Conservation (phyloP, 2,113 vertebrate species). For the Eretmodus cyanostictus region DNA sequence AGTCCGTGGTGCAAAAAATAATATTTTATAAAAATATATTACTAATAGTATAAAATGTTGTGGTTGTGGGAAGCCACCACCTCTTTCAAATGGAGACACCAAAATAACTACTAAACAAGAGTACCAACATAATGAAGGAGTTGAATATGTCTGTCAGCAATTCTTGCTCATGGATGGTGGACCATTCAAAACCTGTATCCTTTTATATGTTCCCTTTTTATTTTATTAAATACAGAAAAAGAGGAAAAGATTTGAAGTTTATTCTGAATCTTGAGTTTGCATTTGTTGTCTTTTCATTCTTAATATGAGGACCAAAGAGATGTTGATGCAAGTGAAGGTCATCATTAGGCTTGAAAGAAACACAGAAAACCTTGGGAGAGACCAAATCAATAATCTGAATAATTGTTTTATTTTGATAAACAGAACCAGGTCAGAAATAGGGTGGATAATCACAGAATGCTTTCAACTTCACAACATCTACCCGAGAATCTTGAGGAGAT, state of each 20-base stretch:
- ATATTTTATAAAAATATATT: neutral
- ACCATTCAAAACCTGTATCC: fast-evolving
- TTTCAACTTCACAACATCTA: neutral
- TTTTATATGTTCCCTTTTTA: neutral
- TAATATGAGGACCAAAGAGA: neutral
- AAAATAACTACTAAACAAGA: neutral
- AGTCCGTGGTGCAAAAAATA: no score
- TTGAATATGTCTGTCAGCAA: neutral
- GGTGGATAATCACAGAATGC: neutral
- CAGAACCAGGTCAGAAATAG: neutral
- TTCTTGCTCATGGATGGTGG: neutral
- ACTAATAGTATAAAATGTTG: neutral
- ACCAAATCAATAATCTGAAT: neutral
- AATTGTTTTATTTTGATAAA: neutral
- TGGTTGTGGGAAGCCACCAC: neutral
- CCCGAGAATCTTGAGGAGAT: neutral
- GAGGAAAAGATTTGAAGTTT: neutral
- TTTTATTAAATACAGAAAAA: neutral
- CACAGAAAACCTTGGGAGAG: neutral
- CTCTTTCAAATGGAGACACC: neutral
- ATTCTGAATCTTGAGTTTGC: neutral
- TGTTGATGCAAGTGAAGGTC: neutral
- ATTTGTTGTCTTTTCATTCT: neutral
- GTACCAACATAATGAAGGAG: neutral
- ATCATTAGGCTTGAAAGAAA: neutral